Conservation (phyloP, 2,113 vertebrate genomes). For the Platycercus adscitus region DNA sequence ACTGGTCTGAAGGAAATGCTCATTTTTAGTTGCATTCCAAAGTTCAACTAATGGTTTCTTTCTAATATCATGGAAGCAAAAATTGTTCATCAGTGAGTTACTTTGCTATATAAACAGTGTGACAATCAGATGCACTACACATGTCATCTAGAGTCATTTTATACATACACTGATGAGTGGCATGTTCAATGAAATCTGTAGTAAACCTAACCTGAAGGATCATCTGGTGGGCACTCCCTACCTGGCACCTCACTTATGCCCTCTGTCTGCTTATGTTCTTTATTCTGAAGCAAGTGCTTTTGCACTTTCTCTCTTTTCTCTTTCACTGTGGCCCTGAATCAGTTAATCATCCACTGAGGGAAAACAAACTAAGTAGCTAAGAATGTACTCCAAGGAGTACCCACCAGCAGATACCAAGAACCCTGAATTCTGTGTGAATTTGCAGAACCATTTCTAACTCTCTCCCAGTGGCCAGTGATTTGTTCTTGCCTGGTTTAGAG, state of each 20-base stretch:
- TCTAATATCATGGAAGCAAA: background rate
- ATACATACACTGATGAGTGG: background rate
- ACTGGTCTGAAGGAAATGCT: background rate
- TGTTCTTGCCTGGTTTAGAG: background rate
- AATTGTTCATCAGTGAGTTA: background rate
- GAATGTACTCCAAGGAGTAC: background rate
- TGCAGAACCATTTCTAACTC: background rate
- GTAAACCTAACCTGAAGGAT: background rate
- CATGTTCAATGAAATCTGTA: background rate
- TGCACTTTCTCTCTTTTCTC: background rate
- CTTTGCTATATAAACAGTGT: background rate
- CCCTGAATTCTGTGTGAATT: background rate
- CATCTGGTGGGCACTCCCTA: background rate
- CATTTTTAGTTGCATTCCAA: background rate
- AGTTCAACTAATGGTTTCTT: background rate
- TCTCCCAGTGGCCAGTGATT: background rate
- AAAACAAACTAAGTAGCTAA: background rate
- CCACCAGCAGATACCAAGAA: background rate
- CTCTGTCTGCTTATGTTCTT: background rate
- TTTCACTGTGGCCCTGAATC: background rate
- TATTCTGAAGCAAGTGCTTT: background rate
- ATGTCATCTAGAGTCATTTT: background rate
- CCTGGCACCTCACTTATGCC: background rate
- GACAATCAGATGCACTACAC: background rate
- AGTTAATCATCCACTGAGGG: background rate